These are phyloP conservation scores for western clawed frog (Xenopus tropicalis) DNA, from an alignment of 2,113 vertebrate species.

Conservation along the genomic window UCB_Xtro_10.0 CM004447.2:80908501-80909000, in stretches of 20 bases:
- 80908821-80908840: constrained; percentile 14
- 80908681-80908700: constrained; percentile 57
- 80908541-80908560: too few relatives aligned
- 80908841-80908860: constrained; percentile 17
- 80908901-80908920: neutral
- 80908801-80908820: constrained; percentile 36
- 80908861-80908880: constrained; percentile 11
- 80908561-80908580: neutral
- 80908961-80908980: too few relatives aligned
- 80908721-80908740: constrained; percentile 28
- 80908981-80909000: too few relatives aligned
- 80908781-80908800: constrained; percentile 42
- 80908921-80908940: too few relatives aligned
- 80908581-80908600: neutral
- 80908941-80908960: too few relatives aligned
- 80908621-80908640: constrained; percentile 2
- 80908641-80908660: constrained; percentile 27
- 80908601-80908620: too few relatives aligned
- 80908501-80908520: too few relatives aligned
- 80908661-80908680: constrained; percentile 58
- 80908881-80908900: constrained; percentile 7
- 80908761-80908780: constrained; percentile 47
- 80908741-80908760: constrained; percentile 53
- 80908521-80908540: too few relatives aligned
- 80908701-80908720: constrained; percentile 58